Conservation (phyloP, 2,888 invertebrate genomes). For the Julus scandinavius region DNA sequence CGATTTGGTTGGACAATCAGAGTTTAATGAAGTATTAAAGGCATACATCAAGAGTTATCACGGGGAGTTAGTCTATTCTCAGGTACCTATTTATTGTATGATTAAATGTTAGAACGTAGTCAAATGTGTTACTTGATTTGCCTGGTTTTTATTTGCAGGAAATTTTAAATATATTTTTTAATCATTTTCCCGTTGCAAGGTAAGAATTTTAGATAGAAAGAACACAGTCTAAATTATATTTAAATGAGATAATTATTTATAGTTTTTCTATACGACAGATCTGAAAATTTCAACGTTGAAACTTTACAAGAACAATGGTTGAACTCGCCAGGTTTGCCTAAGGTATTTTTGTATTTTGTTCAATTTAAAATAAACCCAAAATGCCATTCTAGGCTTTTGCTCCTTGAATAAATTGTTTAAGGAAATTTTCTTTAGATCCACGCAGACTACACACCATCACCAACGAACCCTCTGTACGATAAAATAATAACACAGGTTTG, state of each 20-base stretch:
- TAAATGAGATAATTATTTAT: too few species aligned
- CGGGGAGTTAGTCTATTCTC: slow-evolving; percentile 64
- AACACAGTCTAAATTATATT: background rate
- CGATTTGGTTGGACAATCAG: slow-evolving; percentile 62
- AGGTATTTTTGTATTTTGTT: slow-evolving; percentile 39
- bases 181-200: slow-evolving; percentile 61
- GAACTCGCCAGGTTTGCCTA: slow-evolving; percentile 55
- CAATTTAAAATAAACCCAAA: background rate
- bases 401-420: background rate
- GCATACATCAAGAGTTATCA: slow-evolving; percentile 62
- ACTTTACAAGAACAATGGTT: slow-evolving; percentile 54
- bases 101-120: too few species aligned
- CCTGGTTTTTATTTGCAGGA: slow-evolving; percentile 60
- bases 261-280: slow-evolving; percentile 56
- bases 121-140: too few species aligned
- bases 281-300: slow-evolving; percentile 48
- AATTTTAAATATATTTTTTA: slow-evolving; percentile 63
- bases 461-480: slow-evolving; percentile 7
- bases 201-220: slow-evolving; percentile 55
- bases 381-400: background rate
- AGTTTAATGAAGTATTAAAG: slow-evolving; percentile 63
- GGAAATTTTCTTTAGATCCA: background rate
- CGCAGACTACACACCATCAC: slow-evolving; percentile 6
- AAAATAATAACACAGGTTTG: slow-evolving; percentile 14
- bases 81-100: slow-evolving; percentile 59